Conservation (phyloP, 2,113 vertebrate genomes). For the Xyrauchen texanus region DNA sequence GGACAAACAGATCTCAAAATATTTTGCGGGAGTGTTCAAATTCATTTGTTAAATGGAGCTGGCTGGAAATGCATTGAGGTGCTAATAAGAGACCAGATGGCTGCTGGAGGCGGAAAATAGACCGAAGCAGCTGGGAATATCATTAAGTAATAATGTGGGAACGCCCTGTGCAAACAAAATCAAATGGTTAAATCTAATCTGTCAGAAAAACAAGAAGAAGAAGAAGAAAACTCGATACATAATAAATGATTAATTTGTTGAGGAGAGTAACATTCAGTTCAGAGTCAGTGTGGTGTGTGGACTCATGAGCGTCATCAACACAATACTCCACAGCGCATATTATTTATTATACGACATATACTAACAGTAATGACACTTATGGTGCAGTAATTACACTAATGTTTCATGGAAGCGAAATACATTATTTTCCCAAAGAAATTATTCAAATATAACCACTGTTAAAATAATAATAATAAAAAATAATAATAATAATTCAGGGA, state of each 20-base stretch:
- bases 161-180: slow-evolving; percentile 86
- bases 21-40: slow-evolving; percentile 52
- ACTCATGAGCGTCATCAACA: neutral
- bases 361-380: neutral
- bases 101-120: slow-evolving; percentile 84
- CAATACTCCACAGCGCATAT: neutral
- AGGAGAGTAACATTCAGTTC: slow-evolving; percentile 31
- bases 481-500: no score
- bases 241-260: slow-evolving; percentile 85
- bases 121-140: slow-evolving; percentile 85
- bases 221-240: slow-evolving; percentile 67
- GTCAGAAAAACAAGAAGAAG: slow-evolving; percentile 61
- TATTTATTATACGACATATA: neutral
- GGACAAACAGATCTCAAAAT: neutral
- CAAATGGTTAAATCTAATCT: slow-evolving; percentile 77
- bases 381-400: no score
- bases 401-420: no score
- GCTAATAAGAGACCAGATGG: slow-evolving; percentile 90
- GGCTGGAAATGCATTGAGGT: slow-evolving; percentile 83
- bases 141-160: slow-evolving; percentile 87
- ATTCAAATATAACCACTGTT: no score
- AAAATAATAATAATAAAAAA: no score
- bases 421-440: no score
- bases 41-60: slow-evolving; percentile 77
- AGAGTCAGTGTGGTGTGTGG: slow-evolving; percentile 3